Evolutionary conservation across 2,888 invertebrate genomes (phyloP), one percentile per base, ranked within the genome.

Genomic region (Halictus ligatus): DNA sequence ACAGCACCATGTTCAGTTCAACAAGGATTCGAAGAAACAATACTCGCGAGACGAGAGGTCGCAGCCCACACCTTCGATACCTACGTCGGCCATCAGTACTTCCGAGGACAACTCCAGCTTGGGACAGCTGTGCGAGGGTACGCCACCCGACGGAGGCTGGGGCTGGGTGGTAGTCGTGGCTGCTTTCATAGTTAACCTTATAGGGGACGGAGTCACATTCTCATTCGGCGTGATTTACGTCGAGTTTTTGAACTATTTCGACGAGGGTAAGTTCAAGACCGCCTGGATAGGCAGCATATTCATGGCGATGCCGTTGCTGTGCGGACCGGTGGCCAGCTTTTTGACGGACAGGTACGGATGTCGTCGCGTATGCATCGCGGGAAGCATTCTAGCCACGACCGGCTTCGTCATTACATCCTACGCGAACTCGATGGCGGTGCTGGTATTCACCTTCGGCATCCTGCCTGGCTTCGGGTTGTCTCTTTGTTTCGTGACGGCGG

Each of bases 161-260:
- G 98, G 98, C 8, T 99, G 99, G 99, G 97, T 99, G 50, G 97
- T 99, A 77, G 98, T 99, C 0, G 97, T 97, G 85, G 98, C 98
- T 43, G 97, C 98, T 0, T 99, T 99, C 94, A 96, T 98, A 95
- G 97, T 98, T 88, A 98, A 98, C 94, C 96, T 98, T 87, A 98
- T 99, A 92, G 98, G 98, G 67, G 99, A 99, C 94, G 99, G 99
- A 4, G 97, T 98, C 89, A 98, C 98, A 0, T 98, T 98, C 95
- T 98, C 98, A 88, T 99, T 99, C 95, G 99, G 99, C 80, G 97
- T 99, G 7, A 97, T 99, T 92, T 98, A 97, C 95, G 97, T 98
- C 3, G 98, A 98, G 93, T 98, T 99, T 92, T 96, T 98, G 82
- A 97, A 97, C 91, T 97, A 98, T 94, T 99, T 98, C 95, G 97